Evolutionary conservation across 35 echinoderm and acorn worm species (phyloP).

Genomic region (Nesometra sesokonis): DNA sequence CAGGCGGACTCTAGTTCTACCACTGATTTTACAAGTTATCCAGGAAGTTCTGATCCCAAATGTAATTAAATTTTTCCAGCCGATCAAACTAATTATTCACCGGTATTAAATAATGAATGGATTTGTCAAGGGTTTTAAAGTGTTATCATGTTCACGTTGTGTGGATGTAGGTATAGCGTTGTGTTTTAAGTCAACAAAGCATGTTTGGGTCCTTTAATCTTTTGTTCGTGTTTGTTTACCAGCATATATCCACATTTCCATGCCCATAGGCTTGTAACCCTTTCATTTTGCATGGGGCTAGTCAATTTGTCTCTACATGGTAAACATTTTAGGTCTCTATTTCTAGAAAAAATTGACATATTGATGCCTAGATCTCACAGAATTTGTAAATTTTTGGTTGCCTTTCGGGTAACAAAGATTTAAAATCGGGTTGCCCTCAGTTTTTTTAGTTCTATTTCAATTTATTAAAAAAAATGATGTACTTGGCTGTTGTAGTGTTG

Average conservation of each 20-base stretch:
- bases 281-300: neutral
- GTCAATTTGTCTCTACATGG: neutral
- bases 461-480: too few species aligned
- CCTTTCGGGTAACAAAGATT: too few species aligned
- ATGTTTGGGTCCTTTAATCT: neutral
- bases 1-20: neutral
- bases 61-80: neutral
- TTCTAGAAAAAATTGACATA: too few species aligned
- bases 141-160: neutral
- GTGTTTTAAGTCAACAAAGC: neutral
- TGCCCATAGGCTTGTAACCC: neutral
- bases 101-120: neutral
- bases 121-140: neutral
- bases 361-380: too few species aligned
- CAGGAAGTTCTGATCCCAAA: neutral
- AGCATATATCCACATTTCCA: neutral
- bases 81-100: neutral
- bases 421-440: too few species aligned
- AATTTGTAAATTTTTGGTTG: too few species aligned
- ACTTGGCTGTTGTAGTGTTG: too few species aligned
- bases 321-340: too few species aligned
- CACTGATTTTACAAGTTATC: too few species aligned
- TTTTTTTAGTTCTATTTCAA: too few species aligned
- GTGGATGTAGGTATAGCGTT: neutral
- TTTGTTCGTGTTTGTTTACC: neutral